Base-by-base conservation (phyloP, 2,888 invertebrate species). In the Clusia tigrina region DNA sequence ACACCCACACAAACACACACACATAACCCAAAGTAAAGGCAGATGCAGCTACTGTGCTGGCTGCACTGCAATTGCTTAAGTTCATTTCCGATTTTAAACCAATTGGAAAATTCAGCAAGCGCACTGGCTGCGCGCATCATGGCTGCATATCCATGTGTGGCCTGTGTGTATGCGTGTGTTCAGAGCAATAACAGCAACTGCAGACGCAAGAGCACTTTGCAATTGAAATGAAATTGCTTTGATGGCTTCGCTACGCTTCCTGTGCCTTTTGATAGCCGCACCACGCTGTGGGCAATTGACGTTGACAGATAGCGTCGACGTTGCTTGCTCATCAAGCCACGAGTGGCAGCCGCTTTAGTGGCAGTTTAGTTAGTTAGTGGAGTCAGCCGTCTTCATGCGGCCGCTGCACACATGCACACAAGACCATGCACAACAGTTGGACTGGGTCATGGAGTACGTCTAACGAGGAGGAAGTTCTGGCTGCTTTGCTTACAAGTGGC, bases 1-100 rank as follows among this genome's bases (percentile, higher is more conserved):
- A 32, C 12, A 32, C 12, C 32, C 6, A 12, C 6, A 12, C 32
- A 32, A n/a, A n/a, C 32, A 32, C 32, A 32, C 32, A 32, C 6
- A 32, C 32, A 32, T 32, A 32, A 12, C 32, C 32, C 6, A 32
- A 32, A 32, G 12, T 9, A 32, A 32, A 32, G 12, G 12, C 32
- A 32, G 12, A 32, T 9, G 6, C 32, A 32, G 32, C 32, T 56
- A 59, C 57, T 61, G 62, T 54, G 65, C 59, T 63, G 62, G 54
- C 55, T 60, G 37, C 63, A 58, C 52, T 67, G 58, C 60, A 62
- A 63, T 60, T 59, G 62, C 54, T 63, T 65, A 38, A 65, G 65
- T 67, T 65, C 58, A 65, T 63, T 65, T 67, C 63, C 63, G 59
- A 17, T 32, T 54, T 37, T 24, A 57, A 57, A 60, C 60, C 62